Base-by-base conservation (phyloP, 1,140 invertebrate species). In the Drosophila oshimai region DNA sequence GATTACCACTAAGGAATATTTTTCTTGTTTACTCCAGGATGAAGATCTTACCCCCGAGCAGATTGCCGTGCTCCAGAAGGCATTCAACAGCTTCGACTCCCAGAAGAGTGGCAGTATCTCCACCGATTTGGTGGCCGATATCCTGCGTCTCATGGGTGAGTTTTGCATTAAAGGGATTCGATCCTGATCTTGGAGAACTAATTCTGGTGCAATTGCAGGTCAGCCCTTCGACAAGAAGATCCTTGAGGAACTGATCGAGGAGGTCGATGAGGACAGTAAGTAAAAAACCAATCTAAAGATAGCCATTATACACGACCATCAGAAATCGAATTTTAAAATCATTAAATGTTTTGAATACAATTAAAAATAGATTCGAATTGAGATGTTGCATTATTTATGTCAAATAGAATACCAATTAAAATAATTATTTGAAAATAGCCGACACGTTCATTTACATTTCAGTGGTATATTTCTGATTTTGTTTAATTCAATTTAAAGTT, bases 211-310 rank as follows among this genome's bases (percentile, higher is more conserved):
- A 9, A 36, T 28, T 60, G 5, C 13, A 79, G 76, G 78, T 72
- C 98, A 98, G 91, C 96, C 97, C 17, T 98, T 98, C 92, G 98
- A 98, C 92, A 98, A 98, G 91, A 96, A 96, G 84, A 98, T 98
- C 90, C 93, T 99, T 34, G 97, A 98, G 90, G 96, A 98, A 91
- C 94, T 99, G 62, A 99, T 99, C 86, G 97, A 97, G 81, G 97
- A 98, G 93, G 97, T 99, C 42, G 98, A 99, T 91, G 96, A 96
- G 60, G 98, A 99, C 92, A 97, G 97, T 98, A 92, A 95, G 95
- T 94, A 77, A 7, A 49, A 12, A 5, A 6, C 6, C 7, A 4
- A 4, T 45, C 12, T 44, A 53, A 2, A 39, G 18, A 41, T 22
- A 51, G 5, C 7, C 5, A 12, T 28, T 51, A 20, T 39, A 15